A percentile compares a stretch with the other conserved stretches of the same genome.
Evolutionary conservation across 2,888 invertebrate genomes (phyloP).

Genomic region (Clepsis dumicolana): DNA sequence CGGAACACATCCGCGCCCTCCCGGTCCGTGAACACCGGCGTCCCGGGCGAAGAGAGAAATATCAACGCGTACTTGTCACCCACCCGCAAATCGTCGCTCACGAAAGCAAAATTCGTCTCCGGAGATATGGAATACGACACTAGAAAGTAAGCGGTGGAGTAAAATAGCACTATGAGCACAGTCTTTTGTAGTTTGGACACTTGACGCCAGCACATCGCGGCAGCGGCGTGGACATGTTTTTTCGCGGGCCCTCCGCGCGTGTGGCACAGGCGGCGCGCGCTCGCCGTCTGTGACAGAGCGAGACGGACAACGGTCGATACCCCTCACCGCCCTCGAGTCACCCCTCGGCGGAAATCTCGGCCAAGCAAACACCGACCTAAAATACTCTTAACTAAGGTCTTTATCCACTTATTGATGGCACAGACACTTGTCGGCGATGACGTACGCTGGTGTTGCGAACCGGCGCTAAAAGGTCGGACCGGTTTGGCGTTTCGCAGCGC

Average conservation of each 20-base stretch:
- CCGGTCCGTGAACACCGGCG: constrained; percentile 56
- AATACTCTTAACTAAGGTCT: neutral
- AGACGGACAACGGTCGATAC: constrained; percentile 63
- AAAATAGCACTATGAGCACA: constrained; percentile 56
- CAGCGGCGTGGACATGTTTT: constrained; percentile 39
- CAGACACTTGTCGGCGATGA: constrained; percentile 40
- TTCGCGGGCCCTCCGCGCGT: constrained; percentile 51
- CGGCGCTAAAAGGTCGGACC: constrained; percentile 23
- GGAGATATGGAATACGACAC: constrained; percentile 57
- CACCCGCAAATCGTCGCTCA: constrained; percentile 60
- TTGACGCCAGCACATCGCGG: constrained; percentile 65
- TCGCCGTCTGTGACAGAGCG: constrained; percentile 56
- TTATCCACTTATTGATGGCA: neutral
- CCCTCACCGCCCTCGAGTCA: constrained; percentile 49
- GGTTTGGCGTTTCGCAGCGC: constrained; percentile 24
- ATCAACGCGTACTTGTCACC: constrained; percentile 64
- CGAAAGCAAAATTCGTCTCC: constrained; percentile 55
- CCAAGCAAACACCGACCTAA: neutral
- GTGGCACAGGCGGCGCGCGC: constrained; percentile 54
- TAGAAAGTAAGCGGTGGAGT: constrained; percentile 57
- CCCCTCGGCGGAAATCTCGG: neutral
- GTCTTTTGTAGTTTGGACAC: constrained; percentile 61
- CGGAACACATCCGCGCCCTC: constrained; percentile 64
- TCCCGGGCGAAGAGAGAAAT: constrained; percentile 56
- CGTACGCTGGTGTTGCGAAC: constrained; percentile 21